phyloP scores from a whole-genome alignment of 2,797 vertebrate genomes.

The Mormyrops attenuatus region DNA sequence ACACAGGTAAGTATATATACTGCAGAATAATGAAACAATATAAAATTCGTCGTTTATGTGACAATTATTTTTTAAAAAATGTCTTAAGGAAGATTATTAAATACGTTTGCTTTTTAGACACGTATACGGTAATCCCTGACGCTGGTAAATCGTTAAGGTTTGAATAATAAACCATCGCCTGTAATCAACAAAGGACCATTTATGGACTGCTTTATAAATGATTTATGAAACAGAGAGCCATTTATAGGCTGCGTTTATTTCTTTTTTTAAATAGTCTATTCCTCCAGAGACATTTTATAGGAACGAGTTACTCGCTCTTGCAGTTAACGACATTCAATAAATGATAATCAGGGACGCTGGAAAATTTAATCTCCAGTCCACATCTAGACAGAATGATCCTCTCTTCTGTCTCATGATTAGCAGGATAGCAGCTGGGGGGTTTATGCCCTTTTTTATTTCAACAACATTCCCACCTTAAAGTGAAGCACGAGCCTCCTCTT shows the following conservation, averaged over 20 bases:
- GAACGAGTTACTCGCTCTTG: background rate
- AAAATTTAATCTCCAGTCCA: too few species aligned
- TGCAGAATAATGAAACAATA: background rate
- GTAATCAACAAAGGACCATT: background rate
- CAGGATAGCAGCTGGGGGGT: too few species aligned
- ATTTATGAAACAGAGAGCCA: background rate
- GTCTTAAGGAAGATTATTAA: background rate
- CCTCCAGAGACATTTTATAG: background rate
- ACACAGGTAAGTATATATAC: background rate
- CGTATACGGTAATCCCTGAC: background rate
- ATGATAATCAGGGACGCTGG: too few species aligned
- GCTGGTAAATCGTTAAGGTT: background rate
- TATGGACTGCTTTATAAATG: background rate
- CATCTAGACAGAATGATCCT: too few species aligned
- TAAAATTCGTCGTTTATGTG: background rate
- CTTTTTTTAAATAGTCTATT: background rate
- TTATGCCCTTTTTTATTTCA: too few species aligned
- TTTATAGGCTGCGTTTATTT: background rate
- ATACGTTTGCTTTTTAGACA: background rate
- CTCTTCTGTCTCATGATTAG: too few species aligned
- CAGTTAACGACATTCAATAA: too few species aligned
- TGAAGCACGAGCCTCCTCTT: too few species aligned
- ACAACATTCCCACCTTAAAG: too few species aligned
- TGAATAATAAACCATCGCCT: background rate
- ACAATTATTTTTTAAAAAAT: background rate